Conservation (phyloP, 2,113 vertebrate genomes). For the Actenoides lindsayi region DNA sequence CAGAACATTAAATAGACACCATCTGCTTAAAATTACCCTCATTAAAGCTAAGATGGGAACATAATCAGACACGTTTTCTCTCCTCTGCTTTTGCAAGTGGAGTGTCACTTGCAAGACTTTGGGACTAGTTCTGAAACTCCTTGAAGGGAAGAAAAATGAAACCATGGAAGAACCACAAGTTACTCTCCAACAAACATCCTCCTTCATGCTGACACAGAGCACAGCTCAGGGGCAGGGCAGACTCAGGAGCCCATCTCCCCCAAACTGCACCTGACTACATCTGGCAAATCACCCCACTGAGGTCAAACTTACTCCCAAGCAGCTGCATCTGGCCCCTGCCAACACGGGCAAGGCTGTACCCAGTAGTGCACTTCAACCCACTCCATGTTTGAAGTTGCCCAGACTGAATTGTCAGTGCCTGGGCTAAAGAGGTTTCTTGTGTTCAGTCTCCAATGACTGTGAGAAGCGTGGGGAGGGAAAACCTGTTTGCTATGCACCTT, state of each 20-base stretch:
- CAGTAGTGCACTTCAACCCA: not conserved
- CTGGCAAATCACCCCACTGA: not conserved
- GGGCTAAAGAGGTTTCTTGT: not conserved
- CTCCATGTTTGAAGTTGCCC: fast-evolving
- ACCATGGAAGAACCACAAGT: not conserved
- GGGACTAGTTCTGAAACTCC: not conserved
- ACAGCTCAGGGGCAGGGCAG: not conserved
- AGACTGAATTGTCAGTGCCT: not conserved
- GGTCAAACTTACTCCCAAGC: not conserved
- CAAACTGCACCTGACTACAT: not conserved
- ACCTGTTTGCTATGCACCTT: not conserved
- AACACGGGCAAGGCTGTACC: not conserved
- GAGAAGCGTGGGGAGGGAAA: not conserved
- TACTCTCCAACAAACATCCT: not conserved
- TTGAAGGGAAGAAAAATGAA: not conserved
- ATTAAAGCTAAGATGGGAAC: conserved; percentile 6
- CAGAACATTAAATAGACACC: not conserved
- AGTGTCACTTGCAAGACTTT: not conserved
- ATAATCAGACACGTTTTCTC: not conserved
- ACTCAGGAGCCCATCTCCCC: not conserved
- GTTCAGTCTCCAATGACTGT: not conserved
- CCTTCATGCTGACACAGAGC: not conserved
- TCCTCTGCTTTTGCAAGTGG: not conserved
- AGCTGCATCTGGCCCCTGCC: not conserved
- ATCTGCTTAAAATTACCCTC: conserved; percentile 28